Base-by-base conservation (phyloP, 2,888 invertebrate genomes). In the Acrobasis consociella region DNA sequence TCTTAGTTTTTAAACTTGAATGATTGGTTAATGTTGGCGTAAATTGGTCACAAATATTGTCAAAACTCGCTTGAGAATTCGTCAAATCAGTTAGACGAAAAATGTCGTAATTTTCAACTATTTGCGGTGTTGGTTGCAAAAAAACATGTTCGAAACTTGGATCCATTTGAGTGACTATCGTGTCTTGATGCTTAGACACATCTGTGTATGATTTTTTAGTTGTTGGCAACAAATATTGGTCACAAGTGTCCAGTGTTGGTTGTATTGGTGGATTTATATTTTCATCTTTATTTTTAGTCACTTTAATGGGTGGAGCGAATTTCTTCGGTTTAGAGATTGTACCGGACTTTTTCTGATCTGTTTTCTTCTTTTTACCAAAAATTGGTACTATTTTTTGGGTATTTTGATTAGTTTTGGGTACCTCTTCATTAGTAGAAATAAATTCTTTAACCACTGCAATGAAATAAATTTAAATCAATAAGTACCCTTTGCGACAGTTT, bases 221-320 rank as follows among this genome's bases (percentile, higher is more conserved):
- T 51, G 51, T 51, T 42, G 51, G 60, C 39, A 38, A 39, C 38
- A 51, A 39, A 42, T 51, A n/a, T 51, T 39, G 17, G 22, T 60
- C n/a, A 42, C 15, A 9, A 7, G 13, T n/a, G 15, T 49, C 50
- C 1, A 11, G 11, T 42, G 37, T n/a, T 10, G 46, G n/a, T 58
- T 17, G 9, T 15, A n/a, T 10, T 58, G n/a, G 9, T 15, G 11
- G 10, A 22, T 49, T 39, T 15, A n/a, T n/a, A 9, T n/a, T 11
- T 58, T 63, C 39, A 49, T 22, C 2, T 17, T 17, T 39, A 9
- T 5, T 42, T 13, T 55, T 42, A 5, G 9, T 31, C 52, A 51
- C 65, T 71, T 79, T 86, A 2, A 71, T 67, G 0, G 87, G 85
- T 1, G 83, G 77, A 2, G 78, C 63, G 59, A 87, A 88, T 66